Evolutionary conservation across 2,888 invertebrate species (phyloP).

Genomic region (Drosophila atroscutellata): DNA sequence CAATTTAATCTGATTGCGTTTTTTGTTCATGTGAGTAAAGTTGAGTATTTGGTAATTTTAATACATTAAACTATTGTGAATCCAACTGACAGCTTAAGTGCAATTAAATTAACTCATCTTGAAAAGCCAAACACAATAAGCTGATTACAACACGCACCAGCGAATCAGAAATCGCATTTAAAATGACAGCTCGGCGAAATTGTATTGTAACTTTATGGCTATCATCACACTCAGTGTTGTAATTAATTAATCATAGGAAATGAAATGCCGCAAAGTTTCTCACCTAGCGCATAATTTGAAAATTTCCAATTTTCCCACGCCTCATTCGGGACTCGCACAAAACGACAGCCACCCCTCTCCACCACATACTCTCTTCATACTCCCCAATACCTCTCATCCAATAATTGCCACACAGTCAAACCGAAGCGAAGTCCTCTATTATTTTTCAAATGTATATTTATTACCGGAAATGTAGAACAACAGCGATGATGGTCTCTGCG

Average conservation of each 20-base stretch:
- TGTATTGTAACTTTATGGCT: slow-evolving; percentile 34
- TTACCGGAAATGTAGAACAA: slow-evolving; percentile 79
- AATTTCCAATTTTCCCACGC: slow-evolving; percentile 76
- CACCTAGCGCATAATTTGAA: slow-evolving; percentile 65
- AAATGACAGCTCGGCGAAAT: slow-evolving; percentile 17
- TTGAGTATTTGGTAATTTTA: neutral
- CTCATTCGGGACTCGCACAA: slow-evolving; percentile 52
- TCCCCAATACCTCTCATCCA: neutral
- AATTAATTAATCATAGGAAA: slow-evolving; percentile 78
- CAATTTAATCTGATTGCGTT: neutral
- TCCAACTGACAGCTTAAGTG: neutral
- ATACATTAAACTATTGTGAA: neutral
- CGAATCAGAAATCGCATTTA: slow-evolving; percentile 18
- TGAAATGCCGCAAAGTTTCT: slow-evolving; percentile 78
- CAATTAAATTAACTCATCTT: neutral
- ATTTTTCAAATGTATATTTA: slow-evolving; percentile 77
- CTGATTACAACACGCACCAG: neutral
- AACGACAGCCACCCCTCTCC: neutral
- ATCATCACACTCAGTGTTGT: slow-evolving; percentile 63
- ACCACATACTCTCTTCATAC: neutral
- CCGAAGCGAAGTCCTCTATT: slow-evolving; percentile 47
- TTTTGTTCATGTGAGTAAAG: too few species aligned
- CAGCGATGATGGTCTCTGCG: slow-evolving; percentile 48
- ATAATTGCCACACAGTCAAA: neutral
- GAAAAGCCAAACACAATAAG: neutral